These are phyloP conservation scores for Cotesia congregata DNA, from an alignment of 2,888 invertebrate species.

Conservation along the genomic window DNA sequence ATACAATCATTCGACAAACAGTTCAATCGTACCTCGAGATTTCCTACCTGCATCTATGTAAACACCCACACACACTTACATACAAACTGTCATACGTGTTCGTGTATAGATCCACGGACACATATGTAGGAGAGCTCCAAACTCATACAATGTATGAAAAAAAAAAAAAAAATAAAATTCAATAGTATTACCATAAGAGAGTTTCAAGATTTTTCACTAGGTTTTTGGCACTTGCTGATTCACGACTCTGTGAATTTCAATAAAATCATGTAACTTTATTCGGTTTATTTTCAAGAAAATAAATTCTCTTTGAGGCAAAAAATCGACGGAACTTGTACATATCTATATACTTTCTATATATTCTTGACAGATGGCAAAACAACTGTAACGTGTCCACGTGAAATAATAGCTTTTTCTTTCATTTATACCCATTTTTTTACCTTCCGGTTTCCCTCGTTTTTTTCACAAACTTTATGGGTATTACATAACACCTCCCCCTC, in stretches of 20 bases:
- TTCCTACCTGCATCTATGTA: background rate
- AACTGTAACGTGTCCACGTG: conserved; percentile 32
- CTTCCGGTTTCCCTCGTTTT: background rate
- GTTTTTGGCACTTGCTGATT: conserved; percentile 27
- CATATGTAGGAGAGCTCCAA: too few species aligned
- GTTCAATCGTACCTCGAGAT: background rate
- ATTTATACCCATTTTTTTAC: conserved; percentile 8
- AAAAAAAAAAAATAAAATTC: background rate
- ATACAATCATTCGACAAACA: conserved; percentile 30
- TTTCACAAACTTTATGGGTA: background rate
- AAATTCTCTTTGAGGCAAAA: background rate
- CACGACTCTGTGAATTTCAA: conserved; percentile 37
- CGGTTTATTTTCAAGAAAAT: conserved; percentile 23
- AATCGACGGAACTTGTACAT: conserved; percentile 13
- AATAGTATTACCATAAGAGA: background rate
- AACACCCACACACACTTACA: background rate
- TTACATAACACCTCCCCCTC: background rate
- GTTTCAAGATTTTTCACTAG: conserved; percentile 15
- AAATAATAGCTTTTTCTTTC: conserved; percentile 31
- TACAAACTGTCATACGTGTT: background rate
- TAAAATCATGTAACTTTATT: conserved; percentile 27
- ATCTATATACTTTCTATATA: conserved; percentile 15
- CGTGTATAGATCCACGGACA: too few species aligned
- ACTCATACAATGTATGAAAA: background rate
- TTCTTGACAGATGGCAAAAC: conserved; percentile 19